Percentiles rank a stretch among this genome's conserved stretches.
Conservation (phyloP, 2,888 invertebrate genomes). For the Ormyrus rosae region DNA sequence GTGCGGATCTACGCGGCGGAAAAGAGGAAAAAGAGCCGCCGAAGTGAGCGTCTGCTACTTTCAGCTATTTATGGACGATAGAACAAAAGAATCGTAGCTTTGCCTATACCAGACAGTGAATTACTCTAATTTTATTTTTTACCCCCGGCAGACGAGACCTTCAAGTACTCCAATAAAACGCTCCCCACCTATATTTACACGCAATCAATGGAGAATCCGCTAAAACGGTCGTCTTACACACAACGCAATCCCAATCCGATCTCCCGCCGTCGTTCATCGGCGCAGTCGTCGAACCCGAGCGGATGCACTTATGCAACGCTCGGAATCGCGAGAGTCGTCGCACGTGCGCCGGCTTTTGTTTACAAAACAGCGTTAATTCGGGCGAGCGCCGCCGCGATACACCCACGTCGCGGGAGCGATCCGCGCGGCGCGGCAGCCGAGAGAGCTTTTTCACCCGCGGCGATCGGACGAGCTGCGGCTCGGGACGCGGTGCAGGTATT, state of each 20-base stretch:
- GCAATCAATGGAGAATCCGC: too few species aligned
- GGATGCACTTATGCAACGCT: background rate
- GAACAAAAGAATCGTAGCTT: too few species aligned
- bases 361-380: slow-evolving; percentile 64
- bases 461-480: background rate
- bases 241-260: background rate
- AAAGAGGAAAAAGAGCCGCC: too few species aligned
- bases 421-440: slow-evolving; percentile 10
- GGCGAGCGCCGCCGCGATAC: slow-evolving; percentile 44
- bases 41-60: too few species aligned
- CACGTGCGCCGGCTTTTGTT: slow-evolving; percentile 57
- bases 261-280: background rate
- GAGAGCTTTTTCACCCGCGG: too few species aligned
- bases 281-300: background rate
- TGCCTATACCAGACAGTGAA: too few species aligned
- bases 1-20: background rate
- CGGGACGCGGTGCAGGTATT: background rate
- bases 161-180: too few species aligned
- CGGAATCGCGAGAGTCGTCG: background rate
- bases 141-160: too few species aligned
- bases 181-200: too few species aligned
- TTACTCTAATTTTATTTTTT: too few species aligned
- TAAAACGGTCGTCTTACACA: too few species aligned
- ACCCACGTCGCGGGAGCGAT: background rate
- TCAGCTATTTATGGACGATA: too few species aligned